Evolutionary conservation across 1,140 invertebrate genomes (phyloP), one percentile per base, ranked within the genome.

Genomic region (Drosophila pseudoobscura): DNA sequence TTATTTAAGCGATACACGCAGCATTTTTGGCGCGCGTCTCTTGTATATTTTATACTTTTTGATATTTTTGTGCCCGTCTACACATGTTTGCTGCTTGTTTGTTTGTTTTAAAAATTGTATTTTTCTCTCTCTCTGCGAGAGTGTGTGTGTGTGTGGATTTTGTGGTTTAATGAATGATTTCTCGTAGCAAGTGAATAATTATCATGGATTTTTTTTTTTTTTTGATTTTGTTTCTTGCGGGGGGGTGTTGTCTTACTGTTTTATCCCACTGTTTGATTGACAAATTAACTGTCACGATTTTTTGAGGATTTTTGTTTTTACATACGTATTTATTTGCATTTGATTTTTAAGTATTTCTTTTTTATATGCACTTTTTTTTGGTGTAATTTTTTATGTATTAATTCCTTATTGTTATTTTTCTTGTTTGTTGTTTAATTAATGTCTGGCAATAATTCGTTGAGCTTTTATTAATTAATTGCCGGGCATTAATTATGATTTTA

Each of bases 1-100:
- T 89, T 88, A 88, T 88, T 88, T 88, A 88, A 88, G 78, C 78
- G 79, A 88, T 89, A 88, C 82, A 88, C 83, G 83, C 78, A 78
- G 83, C 82, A 41, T 52, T 59, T 50, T 50, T 72, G 82, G 82
- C 82, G 79, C 83, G 83, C 83, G 83, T 82, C 83, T 82, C 62
- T 87, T 87, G 78, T 85, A 87, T 88, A 82, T 88, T 88, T 87
- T 88, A 78, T 87, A 57, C 52, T 64, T 65, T 58, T 66, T 66
- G 66, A 55, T 72, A 63, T 76, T 72, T 84, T 68, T 84, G 65
- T 80, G 69, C 77, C 66, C 75, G 57, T 56, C 72, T 80, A 80
- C 80, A 85, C 82, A 87, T 85, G 80, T 85, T 78, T 77, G 82
- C 69, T 80, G 85, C 76, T 79, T 79, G 69, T 75, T 78, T 80